Conservation (phyloP, 2,888 invertebrate species). For the Acleris laterana region DNA sequence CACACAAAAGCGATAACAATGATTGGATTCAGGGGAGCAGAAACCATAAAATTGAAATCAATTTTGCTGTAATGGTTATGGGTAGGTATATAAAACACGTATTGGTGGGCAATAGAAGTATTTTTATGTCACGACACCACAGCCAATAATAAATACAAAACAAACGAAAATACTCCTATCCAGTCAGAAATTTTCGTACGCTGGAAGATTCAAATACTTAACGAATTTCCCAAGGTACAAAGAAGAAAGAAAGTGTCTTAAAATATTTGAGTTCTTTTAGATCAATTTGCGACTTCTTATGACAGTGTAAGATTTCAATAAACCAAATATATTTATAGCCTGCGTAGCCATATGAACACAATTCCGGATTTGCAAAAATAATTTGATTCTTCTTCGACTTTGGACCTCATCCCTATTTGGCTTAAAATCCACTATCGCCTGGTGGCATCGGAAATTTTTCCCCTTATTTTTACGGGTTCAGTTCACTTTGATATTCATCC, state of each 20-base stretch:
- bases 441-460: slow-evolving; percentile 53
- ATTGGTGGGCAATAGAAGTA: slow-evolving; percentile 54
- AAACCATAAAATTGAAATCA: slow-evolving; percentile 84
- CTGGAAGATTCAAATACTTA: too few relatives aligned
- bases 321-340: slow-evolving; percentile 76
- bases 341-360: slow-evolving; percentile 72
- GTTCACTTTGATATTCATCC: slow-evolving; percentile 59
- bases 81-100: slow-evolving; percentile 66
- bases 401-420: slow-evolving; percentile 49
- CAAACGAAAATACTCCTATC: too few relatives aligned
- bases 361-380: slow-evolving; percentile 75
- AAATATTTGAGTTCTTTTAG: slow-evolving; percentile 60
- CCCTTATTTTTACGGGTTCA: slow-evolving; percentile 68
- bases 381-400: slow-evolving; percentile 46
- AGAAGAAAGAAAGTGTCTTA: slow-evolving; percentile 61
- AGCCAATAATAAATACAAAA: too few relatives aligned
- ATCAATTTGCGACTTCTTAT: slow-evolving; percentile 73
- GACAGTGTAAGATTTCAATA: slow-evolving; percentile 79
- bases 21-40: slow-evolving; percentile 82
- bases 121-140: too few relatives aligned
- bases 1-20: slow-evolving; percentile 78
- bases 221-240: slow-evolving; percentile 26
- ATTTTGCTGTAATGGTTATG: slow-evolving; percentile 81
- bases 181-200: too few relatives aligned
- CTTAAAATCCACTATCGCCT: slow-evolving; percentile 60